These are phyloP conservation scores for Pavo muticus DNA, from an alignment of 2,113 vertebrate species.

Conservation along the genomic window DNA sequence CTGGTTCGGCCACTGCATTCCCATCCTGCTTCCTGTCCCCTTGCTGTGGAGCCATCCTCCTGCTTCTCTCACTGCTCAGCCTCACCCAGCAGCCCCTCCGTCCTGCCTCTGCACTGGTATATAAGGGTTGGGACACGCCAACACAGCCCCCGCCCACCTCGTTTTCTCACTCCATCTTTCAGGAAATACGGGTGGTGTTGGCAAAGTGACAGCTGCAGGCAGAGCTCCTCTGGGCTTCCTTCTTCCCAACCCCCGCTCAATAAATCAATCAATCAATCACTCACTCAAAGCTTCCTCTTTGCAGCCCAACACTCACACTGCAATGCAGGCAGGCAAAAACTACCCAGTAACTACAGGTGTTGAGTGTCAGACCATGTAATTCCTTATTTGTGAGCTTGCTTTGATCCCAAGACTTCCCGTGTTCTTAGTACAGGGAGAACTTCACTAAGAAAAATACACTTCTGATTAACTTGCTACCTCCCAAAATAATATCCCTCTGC, in stretches of 20 bases:
- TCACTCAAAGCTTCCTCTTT: background rate
- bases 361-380: fast-evolving
- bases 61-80: background rate
- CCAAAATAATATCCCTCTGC: background rate
- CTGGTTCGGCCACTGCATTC: fast-evolving
- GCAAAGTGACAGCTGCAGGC: background rate
- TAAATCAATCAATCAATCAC: background rate
- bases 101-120: background rate
- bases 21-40: background rate
- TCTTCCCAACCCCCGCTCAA: background rate
- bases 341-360: fast-evolving
- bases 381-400: background rate
- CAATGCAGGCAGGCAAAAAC: fast-evolving
- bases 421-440: background rate
- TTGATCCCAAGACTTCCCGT: fast-evolving
- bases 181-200: background rate
- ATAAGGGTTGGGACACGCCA: background rate
- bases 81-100: background rate
- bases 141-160: background rate
- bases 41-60: background rate
- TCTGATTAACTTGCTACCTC: background rate
- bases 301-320: fast-evolving
- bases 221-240: background rate
- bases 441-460: background rate
- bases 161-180: background rate